Base-by-base conservation (phyloP, 2,888 invertebrate genomes). In the Eretmocerus hayati region DNA sequence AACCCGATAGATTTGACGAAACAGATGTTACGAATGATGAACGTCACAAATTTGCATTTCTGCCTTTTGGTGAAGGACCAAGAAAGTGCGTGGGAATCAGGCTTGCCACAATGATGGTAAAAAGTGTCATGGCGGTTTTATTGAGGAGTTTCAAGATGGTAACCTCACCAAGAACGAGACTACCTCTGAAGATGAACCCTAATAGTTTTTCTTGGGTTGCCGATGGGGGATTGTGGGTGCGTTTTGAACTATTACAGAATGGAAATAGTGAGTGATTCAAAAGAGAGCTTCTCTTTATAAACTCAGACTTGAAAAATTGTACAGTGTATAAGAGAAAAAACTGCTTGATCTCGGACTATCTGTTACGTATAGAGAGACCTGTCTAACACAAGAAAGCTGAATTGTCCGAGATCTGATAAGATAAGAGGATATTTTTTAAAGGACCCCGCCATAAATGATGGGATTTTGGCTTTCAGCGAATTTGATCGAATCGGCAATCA, bases 21-120 rank as follows among this genome's bases (percentile, higher is more conserved):
- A 11, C 11, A 26, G 26, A 6, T 11, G 8, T 30, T 30, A 30
- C 30, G 30, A 56, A 49, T 2, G 32, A 46, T 0, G 18, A 18
- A 0, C 52, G 58, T 6, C 50, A 52, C 2, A 64, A 55, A 48
- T 62, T 48, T 30, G 39, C 54, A 2, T 62, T 53, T 33, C 21
- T 67, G n/a, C 61, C 62, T 0, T 67, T 67, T 46, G 61, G 65
- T 2, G 63, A 64, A 16, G 66, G 66, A 0, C 62, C 65, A 2
- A 59, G 67, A 38, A 56, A 56, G 4, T 67, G 65, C 45, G 56
- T 59, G 4, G 66, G 66, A 3, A 62, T 59, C 55, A 53, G 59
- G 46, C 52, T 66, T 56, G 64, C 57, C 0, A n/a, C 52, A 18
- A 9, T 62, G 21, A 56, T 56, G n/a, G 51, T 60, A 4, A 66